Base-by-base conservation (phyloP, 2,888 invertebrate genomes). In the Cataglyphis albicans region DNA sequence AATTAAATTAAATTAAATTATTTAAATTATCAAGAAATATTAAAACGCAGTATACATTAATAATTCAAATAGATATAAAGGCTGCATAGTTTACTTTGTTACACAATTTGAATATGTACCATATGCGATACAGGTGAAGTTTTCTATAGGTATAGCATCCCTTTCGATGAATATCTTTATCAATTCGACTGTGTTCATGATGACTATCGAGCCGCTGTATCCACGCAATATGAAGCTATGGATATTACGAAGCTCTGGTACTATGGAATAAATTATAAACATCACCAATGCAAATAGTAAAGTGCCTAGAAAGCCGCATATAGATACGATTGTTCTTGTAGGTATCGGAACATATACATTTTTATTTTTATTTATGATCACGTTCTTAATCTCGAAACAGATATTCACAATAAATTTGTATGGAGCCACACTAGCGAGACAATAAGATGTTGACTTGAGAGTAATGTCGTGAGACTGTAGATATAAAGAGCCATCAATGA, bases 171-270 rank as follows among this genome's bases (percentile, higher is more conserved):
- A 41, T 55, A 92, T 91, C 0, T 91, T 35, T 18, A 88, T 12
- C 65, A 87, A 4, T 35, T 15, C 15, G 21, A 55, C 41, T 10
- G 84, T 29, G 82, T 93, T 94, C 5, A 92, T 92, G 18, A 92
- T 57, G 63, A 91, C 76, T 32, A 95, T 88, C 25, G 86, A 87
- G 0, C 93, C 89, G 86, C 44, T 95, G 92, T 59, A 90, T 15
- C 4, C 88, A 35, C 93, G 92, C 9, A 95, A 86, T 0, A 92
- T 93, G 7, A 82, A 82, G 0, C 95, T 94, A 29, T 95, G 94
- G 64, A 95, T 90, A 63, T 94, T 95, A 48, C 87, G 88, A 65
- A 95, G 82, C 52, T 94, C 92, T 0, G 93, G 93, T 3, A 94
- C 70, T n/a, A 93, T 61, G 15, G 90, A 86, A 78, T 95, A 94